Conservation (phyloP, 2,113 vertebrate genomes). For the Ptilorrhoa leucosticta region DNA sequence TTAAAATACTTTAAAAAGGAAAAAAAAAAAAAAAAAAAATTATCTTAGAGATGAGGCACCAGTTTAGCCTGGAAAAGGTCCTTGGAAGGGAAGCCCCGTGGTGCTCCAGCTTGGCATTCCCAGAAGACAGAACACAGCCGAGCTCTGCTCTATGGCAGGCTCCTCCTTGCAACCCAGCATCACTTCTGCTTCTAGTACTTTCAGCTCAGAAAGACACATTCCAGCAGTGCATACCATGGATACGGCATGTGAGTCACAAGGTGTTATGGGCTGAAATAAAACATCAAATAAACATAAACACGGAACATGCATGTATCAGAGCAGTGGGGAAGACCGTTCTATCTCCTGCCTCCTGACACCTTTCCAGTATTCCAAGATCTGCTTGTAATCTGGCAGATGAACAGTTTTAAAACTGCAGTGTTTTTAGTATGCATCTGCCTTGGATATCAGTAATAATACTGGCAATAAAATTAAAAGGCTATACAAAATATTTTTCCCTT, state of each 20-base stretch:
- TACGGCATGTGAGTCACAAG: not conserved
- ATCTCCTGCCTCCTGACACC: not conserved
- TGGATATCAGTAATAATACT: not conserved
- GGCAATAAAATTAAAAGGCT: not conserved
- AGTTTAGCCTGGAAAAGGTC: not conserved
- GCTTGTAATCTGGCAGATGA: not conserved
- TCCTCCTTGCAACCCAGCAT: not conserved
- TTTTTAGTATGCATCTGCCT: not conserved
- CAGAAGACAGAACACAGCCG: not conserved
- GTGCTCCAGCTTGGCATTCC: not conserved
- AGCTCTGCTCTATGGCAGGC: not conserved
- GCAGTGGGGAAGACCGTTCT: not conserved
- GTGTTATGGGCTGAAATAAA: not conserved
- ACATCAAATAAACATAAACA: not conserved
- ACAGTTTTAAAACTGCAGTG: not conserved
- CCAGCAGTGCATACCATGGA: rapidly evolving
- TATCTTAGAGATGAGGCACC: not conserved
- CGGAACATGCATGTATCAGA: not conserved
- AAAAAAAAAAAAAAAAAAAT: not conserved
- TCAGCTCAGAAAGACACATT: not conserved
- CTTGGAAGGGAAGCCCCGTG: not conserved
- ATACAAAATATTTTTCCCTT: not conserved
- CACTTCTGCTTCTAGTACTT: not conserved
- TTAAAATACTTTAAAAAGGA: not conserved
- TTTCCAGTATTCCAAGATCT: not conserved